phyloP scores from a whole-genome alignment of 2,888 invertebrate species.

The Lepidocyrtoides sp. region DNA sequence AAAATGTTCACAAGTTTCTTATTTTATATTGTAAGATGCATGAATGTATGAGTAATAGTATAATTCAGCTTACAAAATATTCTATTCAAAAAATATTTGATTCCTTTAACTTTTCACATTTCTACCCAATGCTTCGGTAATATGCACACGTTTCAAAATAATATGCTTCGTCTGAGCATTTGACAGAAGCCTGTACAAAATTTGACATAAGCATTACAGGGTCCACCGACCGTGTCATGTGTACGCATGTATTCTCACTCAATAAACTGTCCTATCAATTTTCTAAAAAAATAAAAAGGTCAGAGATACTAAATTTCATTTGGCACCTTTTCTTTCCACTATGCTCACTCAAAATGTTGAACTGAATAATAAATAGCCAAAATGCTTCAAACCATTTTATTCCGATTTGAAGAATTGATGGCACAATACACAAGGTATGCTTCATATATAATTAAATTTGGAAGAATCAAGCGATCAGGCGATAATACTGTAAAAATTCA shows the following conservation, averaged over 20 bases:
- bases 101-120: conserved; percentile 12
- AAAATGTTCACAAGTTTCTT: not conserved
- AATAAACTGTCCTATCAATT: conserved; percentile 42
- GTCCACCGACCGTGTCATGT: conserved; percentile 65
- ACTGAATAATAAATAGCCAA: not conserved
- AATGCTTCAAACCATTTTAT: too few relatives aligned
- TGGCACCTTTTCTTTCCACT: not conserved
- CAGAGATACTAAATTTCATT: conserved; percentile 16
- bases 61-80: not conserved
- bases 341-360: not conserved
- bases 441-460: too few relatives aligned
- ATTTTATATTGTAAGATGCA: not conserved
- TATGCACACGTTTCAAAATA: conserved; percentile 21
- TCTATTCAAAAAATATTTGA: not conserved
- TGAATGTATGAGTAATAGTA: not conserved
- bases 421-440: too few relatives aligned
- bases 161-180: not conserved
- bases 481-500: too few relatives aligned
- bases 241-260: conserved; percentile 60
- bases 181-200: conserved; percentile 34
- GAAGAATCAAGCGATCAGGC: too few relatives aligned
- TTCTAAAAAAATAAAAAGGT: conserved; percentile 24
- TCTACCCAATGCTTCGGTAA: not conserved
- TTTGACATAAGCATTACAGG: conserved; percentile 59
- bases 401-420: too few relatives aligned